phyloP scores from a whole-genome alignment of 2,888 invertebrate species.

The Yponomeuta sedellus region DNA sequence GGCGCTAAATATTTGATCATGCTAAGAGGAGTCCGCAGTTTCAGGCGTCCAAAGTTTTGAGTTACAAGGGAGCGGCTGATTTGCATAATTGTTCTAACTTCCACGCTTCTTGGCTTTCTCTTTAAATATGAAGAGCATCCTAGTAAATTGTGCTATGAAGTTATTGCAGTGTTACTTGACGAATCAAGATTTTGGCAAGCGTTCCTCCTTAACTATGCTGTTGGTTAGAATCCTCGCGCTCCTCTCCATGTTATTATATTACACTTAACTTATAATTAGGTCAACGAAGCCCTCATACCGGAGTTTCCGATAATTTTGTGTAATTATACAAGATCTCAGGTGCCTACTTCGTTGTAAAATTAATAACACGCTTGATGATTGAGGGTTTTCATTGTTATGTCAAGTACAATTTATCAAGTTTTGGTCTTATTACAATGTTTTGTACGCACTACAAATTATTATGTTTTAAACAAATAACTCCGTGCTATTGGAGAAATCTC shows the following conservation, averaged over 20 bases:
- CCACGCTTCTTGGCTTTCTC: conserved; percentile 24
- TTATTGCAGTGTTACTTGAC: conserved; percentile 27
- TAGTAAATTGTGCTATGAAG: conserved; percentile 41
- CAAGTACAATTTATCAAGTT: too few species aligned
- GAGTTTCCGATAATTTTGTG: too few species aligned
- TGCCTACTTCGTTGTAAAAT: too few species aligned
- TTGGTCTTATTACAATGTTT: too few species aligned
- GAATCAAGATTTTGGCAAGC: conserved; percentile 25
- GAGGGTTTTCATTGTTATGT: too few species aligned
- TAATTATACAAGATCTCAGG: too few species aligned
- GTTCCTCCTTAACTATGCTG: background rate
- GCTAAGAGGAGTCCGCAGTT: conserved; percentile 39
- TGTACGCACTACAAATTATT: too few species aligned
- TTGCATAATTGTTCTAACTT: conserved; percentile 58
- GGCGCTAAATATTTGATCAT: conserved; percentile 39
- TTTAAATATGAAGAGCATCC: conserved; percentile 30
- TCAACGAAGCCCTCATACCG: too few species aligned
- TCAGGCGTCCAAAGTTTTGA: conserved; percentile 52
- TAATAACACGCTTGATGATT: too few species aligned
- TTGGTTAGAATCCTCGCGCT: background rate
- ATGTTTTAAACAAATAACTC: too few species aligned
- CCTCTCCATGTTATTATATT: background rate
- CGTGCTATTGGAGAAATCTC: too few species aligned
- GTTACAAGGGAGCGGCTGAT: conserved; percentile 38
- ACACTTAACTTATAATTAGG: too few species aligned